Evolutionary conservation across 2,113 vertebrate genomes (phyloP).

Genomic region (Triplophysa tibetana): DNA sequence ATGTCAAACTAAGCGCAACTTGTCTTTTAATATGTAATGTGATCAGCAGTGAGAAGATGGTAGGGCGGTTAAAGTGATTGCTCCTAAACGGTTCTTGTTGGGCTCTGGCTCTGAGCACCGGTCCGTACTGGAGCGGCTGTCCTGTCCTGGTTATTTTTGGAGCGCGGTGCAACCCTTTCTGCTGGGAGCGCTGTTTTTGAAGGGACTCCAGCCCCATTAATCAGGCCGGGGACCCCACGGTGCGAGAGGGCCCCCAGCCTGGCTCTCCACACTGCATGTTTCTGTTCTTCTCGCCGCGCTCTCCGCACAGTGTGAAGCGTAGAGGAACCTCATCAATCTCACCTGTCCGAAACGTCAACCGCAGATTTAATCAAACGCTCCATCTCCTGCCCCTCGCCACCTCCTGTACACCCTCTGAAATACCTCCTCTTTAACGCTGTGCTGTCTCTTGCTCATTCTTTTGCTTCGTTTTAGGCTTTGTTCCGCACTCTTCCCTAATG

Average conservation of each 20-base stretch:
- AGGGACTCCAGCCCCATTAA: conserved; percentile 90
- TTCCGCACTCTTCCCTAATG: conserved; percentile 27
- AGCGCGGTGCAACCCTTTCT: conserved; percentile 68
- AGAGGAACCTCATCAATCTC: conserved; percentile 99
- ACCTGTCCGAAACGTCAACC: conserved; percentile 85
- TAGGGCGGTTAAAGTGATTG: conserved; percentile 43
- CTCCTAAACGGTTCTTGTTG: conserved; percentile 41
- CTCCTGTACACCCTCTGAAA: conserved; percentile 62
- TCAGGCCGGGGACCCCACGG: conserved; percentile 81
- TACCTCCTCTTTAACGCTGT: conserved; percentile 57
- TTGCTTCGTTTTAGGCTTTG: conserved; percentile 34
- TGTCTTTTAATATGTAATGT: conserved; percentile 42
- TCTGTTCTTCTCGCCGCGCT: conserved; percentile 80
- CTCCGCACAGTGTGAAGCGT: conserved; percentile 85
- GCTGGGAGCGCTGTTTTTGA: conserved; percentile 78
- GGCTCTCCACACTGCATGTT: conserved; percentile 79
- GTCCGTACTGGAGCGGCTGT: conserved; percentile 45
- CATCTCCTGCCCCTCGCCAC: conserved; percentile 65
- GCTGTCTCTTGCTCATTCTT: conserved; percentile 55
- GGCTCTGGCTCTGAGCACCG: conserved; percentile 37
- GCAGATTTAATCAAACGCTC: conserved; percentile 82
- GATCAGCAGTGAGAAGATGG: conserved; percentile 36
- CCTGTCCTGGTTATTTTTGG: conserved; percentile 79
- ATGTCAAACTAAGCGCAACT: conserved; percentile 18
- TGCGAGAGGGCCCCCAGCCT: conserved; percentile 74